Evolutionary conservation across 2,888 invertebrate genomes (phyloP), one percentile per base, ranked within the genome.

Genomic region (Torymus auratus): DNA sequence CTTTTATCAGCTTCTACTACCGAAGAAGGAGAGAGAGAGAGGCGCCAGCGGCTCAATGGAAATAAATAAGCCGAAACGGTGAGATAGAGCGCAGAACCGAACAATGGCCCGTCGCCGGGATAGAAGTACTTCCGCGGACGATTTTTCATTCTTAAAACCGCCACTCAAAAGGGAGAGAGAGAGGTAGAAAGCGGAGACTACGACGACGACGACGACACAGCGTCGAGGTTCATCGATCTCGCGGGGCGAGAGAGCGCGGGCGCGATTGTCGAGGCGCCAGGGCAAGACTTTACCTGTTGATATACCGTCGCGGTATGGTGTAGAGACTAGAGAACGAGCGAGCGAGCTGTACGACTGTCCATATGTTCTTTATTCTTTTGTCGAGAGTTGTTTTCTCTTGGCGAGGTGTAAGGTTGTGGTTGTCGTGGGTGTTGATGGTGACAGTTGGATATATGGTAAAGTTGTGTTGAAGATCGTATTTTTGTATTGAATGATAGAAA

Each of bases 141-240:
- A 71, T 71, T 78, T 78, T 72, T 78, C 71, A 65, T 60, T 78
- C 71, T 70, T 56, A 52, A 70, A 71, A 71, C 69, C 71, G 13
- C 14, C 55, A 58, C 75, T 65, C 17, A 15, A 41, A 52, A 23
- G 17, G 7, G 41, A 41, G 7, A 41, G 41, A 41, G 41, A 41
- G 41, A 41, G 41, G 7, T 0, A 41, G 41, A 41, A 7, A 41
- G 41, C 41, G 15, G 13, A 23, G 52, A 62, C 20, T 13, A 3
- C 15, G 14, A 5, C 2, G 15, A 15, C 7, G 10, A 15, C 7
- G 10, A 20, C 65, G 12, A n/a, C 41, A 67, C 50, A 13, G 13
- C 14, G 60, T 28, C 58, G 53, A 5, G 78, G 53, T 78, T 71
- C 78, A 78, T 78, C 78, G 71, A 78, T 78, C 67, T 67, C 60